Evolutionary conservation across 2,797 vertebrate species (phyloP).

Genomic region (Crax fasciolata): DNA sequence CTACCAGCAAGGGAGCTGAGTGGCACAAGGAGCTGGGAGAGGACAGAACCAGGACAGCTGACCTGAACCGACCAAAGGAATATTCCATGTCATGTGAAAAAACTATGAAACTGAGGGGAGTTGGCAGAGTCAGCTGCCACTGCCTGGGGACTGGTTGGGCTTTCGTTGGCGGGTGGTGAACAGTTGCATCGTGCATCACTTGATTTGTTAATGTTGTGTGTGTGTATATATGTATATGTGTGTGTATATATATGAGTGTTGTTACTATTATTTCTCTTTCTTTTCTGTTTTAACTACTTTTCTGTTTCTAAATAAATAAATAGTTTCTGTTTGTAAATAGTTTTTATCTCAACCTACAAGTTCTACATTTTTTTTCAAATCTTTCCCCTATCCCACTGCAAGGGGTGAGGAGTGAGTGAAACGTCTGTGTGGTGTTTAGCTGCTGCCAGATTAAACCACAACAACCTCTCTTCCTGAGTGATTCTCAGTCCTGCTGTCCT

Average conservation of each 20-base stretch:
- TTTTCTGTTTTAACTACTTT: too few relatives aligned
- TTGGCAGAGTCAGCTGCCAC: neutral
- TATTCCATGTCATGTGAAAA: neutral
- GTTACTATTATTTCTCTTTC: neutral
- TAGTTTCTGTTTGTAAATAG: too few relatives aligned
- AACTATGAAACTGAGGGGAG: neutral
- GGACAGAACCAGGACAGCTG: neutral
- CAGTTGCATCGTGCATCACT: neutral
- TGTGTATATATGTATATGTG: too few relatives aligned
- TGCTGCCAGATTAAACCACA: neutral
- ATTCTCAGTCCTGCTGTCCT: neutral
- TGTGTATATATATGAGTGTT: neutral
- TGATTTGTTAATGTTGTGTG: neutral
- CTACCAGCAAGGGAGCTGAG: neutral
- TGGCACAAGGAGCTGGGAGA: neutral
- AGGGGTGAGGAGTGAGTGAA: too few relatives aligned
- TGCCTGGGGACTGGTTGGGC: neutral
- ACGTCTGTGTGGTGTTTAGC: neutral
- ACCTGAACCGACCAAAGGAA: neutral
- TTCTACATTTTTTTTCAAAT: neutral
- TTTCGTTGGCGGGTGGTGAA: neutral
- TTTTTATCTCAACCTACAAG: neutral
- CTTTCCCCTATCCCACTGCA: neutral
- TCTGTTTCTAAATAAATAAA: too few relatives aligned
- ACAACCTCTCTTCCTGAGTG: neutral